Evolutionary conservation across 2,888 invertebrate genomes (phyloP).

Genomic region (Ormyrus pomaceus): DNA sequence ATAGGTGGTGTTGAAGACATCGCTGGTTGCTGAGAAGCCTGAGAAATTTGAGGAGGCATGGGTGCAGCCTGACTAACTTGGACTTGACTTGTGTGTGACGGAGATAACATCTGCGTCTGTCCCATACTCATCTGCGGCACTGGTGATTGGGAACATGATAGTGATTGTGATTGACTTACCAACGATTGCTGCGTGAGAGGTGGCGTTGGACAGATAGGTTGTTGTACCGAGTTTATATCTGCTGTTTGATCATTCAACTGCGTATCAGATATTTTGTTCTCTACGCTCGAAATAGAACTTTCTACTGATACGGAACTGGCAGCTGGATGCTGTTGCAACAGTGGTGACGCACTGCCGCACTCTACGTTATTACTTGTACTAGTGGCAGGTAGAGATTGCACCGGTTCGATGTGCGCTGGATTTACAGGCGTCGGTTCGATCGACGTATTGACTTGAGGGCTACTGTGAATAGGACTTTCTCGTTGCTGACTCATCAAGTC

Average conservation of each 20-base stretch:
- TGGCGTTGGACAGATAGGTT: conserved; percentile 59
- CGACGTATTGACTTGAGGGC: conserved; percentile 63
- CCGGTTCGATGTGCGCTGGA: conserved; percentile 66
- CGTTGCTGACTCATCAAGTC: conserved; percentile 57
- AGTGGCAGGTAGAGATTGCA: conserved; percentile 72
- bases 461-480: conserved; percentile 66
- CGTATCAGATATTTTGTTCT: conserved; percentile 62
- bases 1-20: conserved; percentile 7
- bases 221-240: conserved; percentile 64
- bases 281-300: conserved; percentile 65
- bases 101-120: conserved; percentile 56
- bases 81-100: conserved; percentile 52
- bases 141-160: conserved; percentile 54
- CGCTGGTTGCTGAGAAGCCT: conserved; percentile 39
- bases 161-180: conserved; percentile 66
- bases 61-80: conserved; percentile 48
- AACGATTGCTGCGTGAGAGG: conserved; percentile 66
- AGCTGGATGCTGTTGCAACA: conserved; percentile 61
- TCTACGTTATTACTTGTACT: conserved; percentile 72
- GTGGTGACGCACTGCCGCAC: conserved; percentile 62
- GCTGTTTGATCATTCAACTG: conserved; percentile 64
- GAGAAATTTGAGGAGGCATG: conserved; percentile 49
- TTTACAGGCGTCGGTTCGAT: conserved; percentile 64
- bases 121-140: conserved; percentile 54
- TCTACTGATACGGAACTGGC: conserved; percentile 32